These are phyloP conservation scores for Sebastes kiyomatsui DNA, from an alignment of 2,797 vertebrate genomes.

Conservation along the genomic window DNA sequence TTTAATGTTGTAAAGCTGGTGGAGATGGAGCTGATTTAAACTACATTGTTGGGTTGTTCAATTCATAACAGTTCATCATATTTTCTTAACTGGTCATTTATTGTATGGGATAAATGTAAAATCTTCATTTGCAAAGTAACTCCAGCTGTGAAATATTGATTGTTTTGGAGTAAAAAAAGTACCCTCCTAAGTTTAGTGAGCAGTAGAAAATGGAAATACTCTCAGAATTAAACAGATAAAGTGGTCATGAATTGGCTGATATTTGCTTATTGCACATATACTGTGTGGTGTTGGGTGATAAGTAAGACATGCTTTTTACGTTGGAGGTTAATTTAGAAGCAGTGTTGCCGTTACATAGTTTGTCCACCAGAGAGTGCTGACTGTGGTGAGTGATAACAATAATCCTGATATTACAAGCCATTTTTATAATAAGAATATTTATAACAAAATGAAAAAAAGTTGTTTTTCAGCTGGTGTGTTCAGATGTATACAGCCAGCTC, in stretches of 20 bases:
- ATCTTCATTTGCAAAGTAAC: not conserved
- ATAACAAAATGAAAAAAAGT: not conserved
- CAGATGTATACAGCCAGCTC: not conserved
- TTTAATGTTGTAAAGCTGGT: not conserved
- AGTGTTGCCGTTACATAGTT: not conserved
- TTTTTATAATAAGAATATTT: not conserved
- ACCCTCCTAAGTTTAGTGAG: not conserved
- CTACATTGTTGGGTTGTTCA: not conserved
- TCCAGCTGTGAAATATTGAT: not conserved
- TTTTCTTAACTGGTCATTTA: no score
- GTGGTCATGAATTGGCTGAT: not conserved
- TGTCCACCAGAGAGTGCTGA: slow-evolving; percentile 39
- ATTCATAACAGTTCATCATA: not conserved
- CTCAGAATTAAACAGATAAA: rapidly evolving
- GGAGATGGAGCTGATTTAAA: not conserved
- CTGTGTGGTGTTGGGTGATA: not conserved
- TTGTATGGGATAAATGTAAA: no score
- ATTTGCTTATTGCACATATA: not conserved
- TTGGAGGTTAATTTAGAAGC: not conserved
- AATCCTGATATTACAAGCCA: not conserved
- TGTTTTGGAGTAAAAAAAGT: not conserved
- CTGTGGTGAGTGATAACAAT: not conserved
- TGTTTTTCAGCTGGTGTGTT: not conserved
- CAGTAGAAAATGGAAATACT: not conserved
- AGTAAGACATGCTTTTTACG: not conserved